A percentile compares a stretch with the other conserved stretches of the same genome.
Evolutionary conservation across 2,113 vertebrate species (phyloP).

Genomic region (Aegithalos caudatus): DNA sequence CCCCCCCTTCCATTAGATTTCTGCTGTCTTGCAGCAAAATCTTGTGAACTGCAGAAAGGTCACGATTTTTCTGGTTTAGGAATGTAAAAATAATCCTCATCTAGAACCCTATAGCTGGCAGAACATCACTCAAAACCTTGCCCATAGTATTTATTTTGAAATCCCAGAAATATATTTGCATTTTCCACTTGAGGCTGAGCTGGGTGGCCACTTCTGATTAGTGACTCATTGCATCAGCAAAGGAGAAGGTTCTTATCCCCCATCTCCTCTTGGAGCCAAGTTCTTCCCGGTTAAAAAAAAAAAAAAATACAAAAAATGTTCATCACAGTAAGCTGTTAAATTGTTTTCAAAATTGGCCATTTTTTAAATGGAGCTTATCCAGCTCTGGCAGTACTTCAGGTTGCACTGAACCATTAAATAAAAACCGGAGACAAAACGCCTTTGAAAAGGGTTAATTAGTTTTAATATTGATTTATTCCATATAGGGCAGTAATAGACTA

Average conservation of each 20-base stretch:
- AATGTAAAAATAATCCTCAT: background rate
- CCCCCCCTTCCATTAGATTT: background rate
- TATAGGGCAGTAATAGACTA: slow-evolving; percentile 83
- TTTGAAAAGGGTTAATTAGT: slow-evolving; percentile 98
- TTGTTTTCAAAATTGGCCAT: slow-evolving; percentile 84
- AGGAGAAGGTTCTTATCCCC: background rate
- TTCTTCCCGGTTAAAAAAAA: slow-evolving; percentile 1
- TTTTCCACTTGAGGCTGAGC: background rate
- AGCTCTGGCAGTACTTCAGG: slow-evolving; percentile 87
- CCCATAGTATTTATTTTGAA: background rate
- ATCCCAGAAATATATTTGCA: background rate
- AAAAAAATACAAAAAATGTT: slow-evolving; percentile 33
- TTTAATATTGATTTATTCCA: slow-evolving; percentile 97
- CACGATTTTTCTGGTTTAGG: background rate
- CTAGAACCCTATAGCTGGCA: background rate
- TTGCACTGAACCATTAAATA: slow-evolving; percentile 94
- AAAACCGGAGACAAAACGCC: slow-evolving; percentile 86
- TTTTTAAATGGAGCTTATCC: slow-evolving; percentile 91
- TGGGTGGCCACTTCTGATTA: background rate
- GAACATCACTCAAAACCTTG: background rate
- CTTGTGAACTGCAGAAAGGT: slow-evolving; percentile 1
- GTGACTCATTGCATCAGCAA: background rate
- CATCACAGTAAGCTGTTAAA: slow-evolving; percentile 77
- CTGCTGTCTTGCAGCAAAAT: background rate
- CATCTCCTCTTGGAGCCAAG: background rate